Base-by-base conservation (phyloP, 2,888 invertebrate species). In the Cyclophora punctaria region DNA sequence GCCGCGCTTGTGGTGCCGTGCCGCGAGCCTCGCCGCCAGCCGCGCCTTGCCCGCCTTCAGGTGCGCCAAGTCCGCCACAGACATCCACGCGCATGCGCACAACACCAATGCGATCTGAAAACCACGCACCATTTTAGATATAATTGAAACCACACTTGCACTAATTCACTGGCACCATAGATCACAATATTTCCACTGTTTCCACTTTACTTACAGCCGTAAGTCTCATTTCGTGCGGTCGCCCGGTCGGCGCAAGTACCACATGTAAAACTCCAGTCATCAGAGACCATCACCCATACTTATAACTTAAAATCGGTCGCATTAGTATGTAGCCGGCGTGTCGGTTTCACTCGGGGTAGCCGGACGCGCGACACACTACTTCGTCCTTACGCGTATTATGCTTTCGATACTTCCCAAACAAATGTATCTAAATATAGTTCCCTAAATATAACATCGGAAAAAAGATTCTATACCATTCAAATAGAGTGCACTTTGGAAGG, bases 241-340 rank as follows among this genome's bases (percentile, higher is more conserved):
- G 76, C 71, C 80, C 74, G 70, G 64, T 67, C 75, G 72, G 71
- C 75, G 74, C 77, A 69, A 77, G 73, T 57, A 66, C 67, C 66
- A 64, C 66, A 70, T 62, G 60, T 60, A 70, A 73, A 84, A 78
- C 76, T 66, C 77, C 69, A 69, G 66, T 58, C 76, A 64, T 67
- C 68, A 57, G 54, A 57, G 61, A 59, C 62, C 50, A 53, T 60
- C 73, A 83, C 85, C 75, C 66, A 80, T 86, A 87, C 83, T 86
- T 87, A 87, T 87, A 87, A 87, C 83, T 73, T 86, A 78, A 59
- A 74, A 62, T 51, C 48, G 35, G 44, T 47, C 55, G 37, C 58
- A 85, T 86, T 83, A 80, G 83, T 84, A 87, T 87, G 86, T 78
- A 78, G 63, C 75, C 62, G 44, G 64, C 75, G 81, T 75, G 54